Percentiles rank a stretch among this genome's conserved stretches.
phyloP scores from a whole-genome alignment of 2,888 invertebrate species.

The Labia minor region DNA sequence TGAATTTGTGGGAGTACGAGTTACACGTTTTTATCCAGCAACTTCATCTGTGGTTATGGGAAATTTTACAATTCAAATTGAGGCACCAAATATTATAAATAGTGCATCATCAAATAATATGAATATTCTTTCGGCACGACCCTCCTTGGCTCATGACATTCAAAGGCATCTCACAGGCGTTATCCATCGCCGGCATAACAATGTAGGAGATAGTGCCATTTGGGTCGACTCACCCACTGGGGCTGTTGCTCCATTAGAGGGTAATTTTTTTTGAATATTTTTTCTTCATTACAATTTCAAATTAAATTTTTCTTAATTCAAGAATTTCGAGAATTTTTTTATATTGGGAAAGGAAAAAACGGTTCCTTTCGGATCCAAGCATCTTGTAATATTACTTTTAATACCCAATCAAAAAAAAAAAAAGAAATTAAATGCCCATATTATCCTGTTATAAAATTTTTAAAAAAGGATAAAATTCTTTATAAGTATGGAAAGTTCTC shows the following conservation, averaged over 20 bases:
- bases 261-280: too few relatives aligned
- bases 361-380: too few relatives aligned
- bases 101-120: background rate
- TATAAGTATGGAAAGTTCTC: too few relatives aligned
- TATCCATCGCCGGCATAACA: slow-evolving; percentile 70
- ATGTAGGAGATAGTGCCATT: slow-evolving; percentile 75
- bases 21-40: slow-evolving; percentile 67
- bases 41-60: slow-evolving; percentile 48
- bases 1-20: slow-evolving; percentile 68
- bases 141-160: slow-evolving; percentile 60
- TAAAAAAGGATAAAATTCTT: too few relatives aligned
- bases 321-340: too few relatives aligned
- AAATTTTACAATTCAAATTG: slow-evolving; percentile 71
- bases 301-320: too few relatives aligned
- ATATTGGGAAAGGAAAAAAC: too few relatives aligned
- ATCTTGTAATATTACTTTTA: too few relatives aligned
- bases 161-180: slow-evolving; percentile 76
- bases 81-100: slow-evolving; percentile 39
- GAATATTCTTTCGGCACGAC: slow-evolving; percentile 56
- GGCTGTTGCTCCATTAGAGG: slow-evolving; percentile 61
- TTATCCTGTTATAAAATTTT: too few relatives aligned
- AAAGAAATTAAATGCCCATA: too few relatives aligned
- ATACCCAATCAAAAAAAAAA: too few relatives aligned
- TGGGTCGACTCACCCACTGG: slow-evolving; percentile 75
- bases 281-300: too few relatives aligned